phyloP scores from a whole-genome alignment of 2,888 invertebrate genomes.

The Parnassius orleans region DNA sequence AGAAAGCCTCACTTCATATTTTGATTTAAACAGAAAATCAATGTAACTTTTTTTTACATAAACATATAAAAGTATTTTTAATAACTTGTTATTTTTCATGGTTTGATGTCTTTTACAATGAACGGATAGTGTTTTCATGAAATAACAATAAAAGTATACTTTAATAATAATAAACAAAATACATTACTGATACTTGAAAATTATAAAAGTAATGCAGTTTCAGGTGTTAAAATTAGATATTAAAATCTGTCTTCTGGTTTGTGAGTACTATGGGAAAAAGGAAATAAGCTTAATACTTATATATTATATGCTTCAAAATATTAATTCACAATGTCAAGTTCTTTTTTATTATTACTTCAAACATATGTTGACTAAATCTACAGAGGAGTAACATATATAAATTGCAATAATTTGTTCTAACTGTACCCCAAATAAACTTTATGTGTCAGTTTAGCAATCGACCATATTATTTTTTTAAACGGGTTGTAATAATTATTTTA shows the following conservation, averaged over 20 bases:
- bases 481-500: no score
- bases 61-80: no score
- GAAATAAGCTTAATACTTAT: neutral
- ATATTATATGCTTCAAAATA: slow-evolving; percentile 8
- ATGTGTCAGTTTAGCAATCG: neutral
- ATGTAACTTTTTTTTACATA: no score
- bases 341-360: neutral
- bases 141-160: neutral
- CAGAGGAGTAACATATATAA: neutral
- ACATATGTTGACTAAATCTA: no score
- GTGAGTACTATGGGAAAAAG: neutral
- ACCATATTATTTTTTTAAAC: slow-evolving; percentile 8
- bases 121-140: no score
- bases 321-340: slow-evolving; percentile 6
- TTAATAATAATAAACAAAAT: neutral
- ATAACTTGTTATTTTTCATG: no score
- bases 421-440: neutral
- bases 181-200: no score
- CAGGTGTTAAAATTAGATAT: neutral
- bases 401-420: neutral
- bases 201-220: no score
- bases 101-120: no score
- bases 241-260: neutral
- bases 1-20: no score
- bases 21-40: no score